A percentile compares a stretch with the other conserved stretches of the same genome.
phyloP scores from a whole-genome alignment of 2,888 invertebrate species.

The Diachrysia chrysitis region DNA sequence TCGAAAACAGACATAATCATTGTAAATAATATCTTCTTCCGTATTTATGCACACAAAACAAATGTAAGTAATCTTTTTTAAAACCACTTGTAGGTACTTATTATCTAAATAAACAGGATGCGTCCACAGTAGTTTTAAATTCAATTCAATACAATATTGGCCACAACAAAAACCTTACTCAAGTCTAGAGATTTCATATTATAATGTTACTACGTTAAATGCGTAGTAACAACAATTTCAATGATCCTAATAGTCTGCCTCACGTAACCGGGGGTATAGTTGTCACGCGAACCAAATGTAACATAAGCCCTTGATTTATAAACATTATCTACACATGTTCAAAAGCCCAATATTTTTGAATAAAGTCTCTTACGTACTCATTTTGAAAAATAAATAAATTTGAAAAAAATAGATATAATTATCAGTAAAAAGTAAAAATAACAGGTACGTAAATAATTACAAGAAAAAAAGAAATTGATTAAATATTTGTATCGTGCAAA shows the following conservation, averaged over 20 bases:
- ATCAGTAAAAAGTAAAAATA: too few species aligned
- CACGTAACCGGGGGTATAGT: neutral
- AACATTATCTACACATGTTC: neutral
- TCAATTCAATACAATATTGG: neutral
- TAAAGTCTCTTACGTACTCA: too few species aligned
- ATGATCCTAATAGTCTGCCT: neutral
- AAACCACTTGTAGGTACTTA: too few species aligned
- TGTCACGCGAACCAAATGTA: slow-evolving; percentile 1
- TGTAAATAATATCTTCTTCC: neutral
- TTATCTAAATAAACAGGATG: neutral
- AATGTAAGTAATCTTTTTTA: neutral
- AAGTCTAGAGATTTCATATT: neutral
- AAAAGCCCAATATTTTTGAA: too few species aligned
- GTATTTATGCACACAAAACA: neutral
- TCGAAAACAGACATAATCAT: neutral
- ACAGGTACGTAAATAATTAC: too few species aligned
- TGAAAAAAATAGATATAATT: too few species aligned
- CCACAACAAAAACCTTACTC: neutral
- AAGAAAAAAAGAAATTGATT: too few species aligned
- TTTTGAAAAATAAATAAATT: too few species aligned
- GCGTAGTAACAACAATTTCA: slow-evolving; percentile 3
- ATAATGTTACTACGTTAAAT: neutral
- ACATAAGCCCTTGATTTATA: neutral
- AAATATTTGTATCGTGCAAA: too few species aligned
- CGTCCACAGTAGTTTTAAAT: neutral